phyloP scores from a whole-genome alignment of 2,888 invertebrate species.

The Atherix ibis region DNA sequence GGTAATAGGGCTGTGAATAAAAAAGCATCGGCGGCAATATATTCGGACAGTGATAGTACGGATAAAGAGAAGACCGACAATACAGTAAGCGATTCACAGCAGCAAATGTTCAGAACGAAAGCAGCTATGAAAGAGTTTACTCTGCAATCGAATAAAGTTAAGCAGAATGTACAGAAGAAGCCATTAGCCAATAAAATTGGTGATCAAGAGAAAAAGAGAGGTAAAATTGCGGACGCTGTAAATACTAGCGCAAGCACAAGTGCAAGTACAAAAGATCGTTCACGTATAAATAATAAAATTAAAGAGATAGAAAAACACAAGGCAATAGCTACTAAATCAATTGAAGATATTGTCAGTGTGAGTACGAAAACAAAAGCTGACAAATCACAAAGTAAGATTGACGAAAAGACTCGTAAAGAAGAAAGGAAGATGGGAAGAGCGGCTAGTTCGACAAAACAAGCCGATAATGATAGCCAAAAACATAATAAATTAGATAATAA shows the following conservation, averaged over 20 bases:
- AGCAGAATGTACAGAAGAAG: slow-evolving; percentile 6
- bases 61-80: slow-evolving; percentile 41
- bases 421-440: slow-evolving; percentile 4
- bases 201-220: too few species aligned
- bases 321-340: not conserved
- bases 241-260: slow-evolving; percentile 1
- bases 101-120: slow-evolving; percentile 56
- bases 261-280: slow-evolving; percentile 1
- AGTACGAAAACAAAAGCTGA: slow-evolving; percentile 14
- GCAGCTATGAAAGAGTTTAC: slow-evolving; percentile 75
- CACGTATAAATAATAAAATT: not conserved
- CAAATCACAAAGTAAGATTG: slow-evolving; percentile 1
- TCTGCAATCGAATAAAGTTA: slow-evolving; percentile 26
- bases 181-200: not conserved
- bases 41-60: slow-evolving; percentile 57
- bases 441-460: slow-evolving; percentile 5
- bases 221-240: too few species aligned
- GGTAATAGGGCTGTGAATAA: slow-evolving; percentile 33
- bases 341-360: slow-evolving; percentile 9
- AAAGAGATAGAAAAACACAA: slow-evolving; percentile 5
- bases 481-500: slow-evolving; percentile 4
- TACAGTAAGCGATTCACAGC: slow-evolving; percentile 50
- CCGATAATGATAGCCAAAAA: slow-evolving; percentile 1
- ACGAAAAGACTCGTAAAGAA: not conserved
- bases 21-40: slow-evolving; percentile 55